A percentile compares a stretch with the other conserved stretches of the same genome.
These are phyloP conservation scores for Antennarius striatus DNA, from an alignment of 2,113 vertebrate genomes.

Conservation along the genomic window DNA sequence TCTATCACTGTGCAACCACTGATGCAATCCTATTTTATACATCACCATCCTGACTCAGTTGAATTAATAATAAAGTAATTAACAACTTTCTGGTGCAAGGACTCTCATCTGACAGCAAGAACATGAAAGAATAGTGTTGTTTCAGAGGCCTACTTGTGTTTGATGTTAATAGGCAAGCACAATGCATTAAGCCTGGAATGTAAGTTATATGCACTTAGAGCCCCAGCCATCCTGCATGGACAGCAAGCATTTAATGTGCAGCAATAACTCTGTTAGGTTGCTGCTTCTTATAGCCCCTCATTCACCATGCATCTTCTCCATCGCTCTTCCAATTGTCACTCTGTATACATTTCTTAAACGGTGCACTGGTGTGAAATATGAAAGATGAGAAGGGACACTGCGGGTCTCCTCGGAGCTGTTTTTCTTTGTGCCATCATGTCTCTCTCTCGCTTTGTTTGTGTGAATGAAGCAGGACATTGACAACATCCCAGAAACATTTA, in stretches of 20 bases:
- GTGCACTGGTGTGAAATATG: conserved; percentile 50
- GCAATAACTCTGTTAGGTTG: conserved; percentile 64
- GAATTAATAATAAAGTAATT: conserved; percentile 33
- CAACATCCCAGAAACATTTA: conserved; percentile 48
- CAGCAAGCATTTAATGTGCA: conserved; percentile 65
- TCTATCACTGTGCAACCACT: conserved; percentile 38
- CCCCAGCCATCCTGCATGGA: conserved; percentile 45
- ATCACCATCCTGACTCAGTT: conserved; percentile 25
- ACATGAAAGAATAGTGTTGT: conserved; percentile 38
- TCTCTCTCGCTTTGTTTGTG: conserved; percentile 40
- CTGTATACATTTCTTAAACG: conserved; percentile 51
- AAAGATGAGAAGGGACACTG: conserved; percentile 54
- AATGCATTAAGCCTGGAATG: conserved; percentile 73
- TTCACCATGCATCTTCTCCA: conserved; percentile 16
- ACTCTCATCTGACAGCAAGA: conserved; percentile 22
- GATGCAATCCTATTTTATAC: conserved; percentile 27
- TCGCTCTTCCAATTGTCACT: conserved; percentile 38
- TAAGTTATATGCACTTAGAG: conserved; percentile 78
- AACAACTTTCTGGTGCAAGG: conserved; percentile 26
- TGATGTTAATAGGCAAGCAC: conserved; percentile 62
- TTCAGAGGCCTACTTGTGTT: conserved; percentile 59
- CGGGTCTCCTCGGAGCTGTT: conserved; percentile 45
- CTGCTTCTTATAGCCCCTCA: conserved; percentile 48
- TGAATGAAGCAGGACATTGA: conserved; percentile 30
- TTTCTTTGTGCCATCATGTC: conserved; percentile 41